Conservation (phyloP, 2,797 vertebrate genomes). For the Steatocranus sp. region DNA sequence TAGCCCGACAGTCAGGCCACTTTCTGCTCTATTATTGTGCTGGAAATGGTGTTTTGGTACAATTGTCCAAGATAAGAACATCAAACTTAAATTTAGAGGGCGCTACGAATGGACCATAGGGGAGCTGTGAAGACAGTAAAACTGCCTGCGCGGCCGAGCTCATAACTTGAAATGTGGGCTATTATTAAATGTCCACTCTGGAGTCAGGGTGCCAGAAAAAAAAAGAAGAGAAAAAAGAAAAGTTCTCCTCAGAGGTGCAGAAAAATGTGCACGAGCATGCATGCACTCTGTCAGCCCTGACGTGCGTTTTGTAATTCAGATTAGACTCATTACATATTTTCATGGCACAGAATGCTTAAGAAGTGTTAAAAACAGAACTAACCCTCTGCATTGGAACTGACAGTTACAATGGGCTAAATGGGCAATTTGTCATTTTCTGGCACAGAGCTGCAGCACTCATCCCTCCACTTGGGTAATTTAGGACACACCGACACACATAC, state of each 20-base stretch:
- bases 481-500: neutral
- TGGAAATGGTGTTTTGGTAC: constrained; percentile 44
- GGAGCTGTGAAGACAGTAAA: constrained; percentile 35
- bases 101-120: constrained; percentile 14
- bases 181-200: constrained; percentile 39
- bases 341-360: constrained; percentile 17
- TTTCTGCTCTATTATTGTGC: constrained; percentile 27
- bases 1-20: neutral
- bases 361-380: constrained; percentile 31
- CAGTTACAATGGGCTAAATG: constrained; percentile 62
- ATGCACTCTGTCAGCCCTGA: neutral
- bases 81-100: constrained; percentile 45
- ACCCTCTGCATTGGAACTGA: constrained; percentile 51
- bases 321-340: constrained; percentile 22
- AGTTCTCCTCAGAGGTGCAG: neutral
- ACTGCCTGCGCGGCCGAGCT: constrained; percentile 26
- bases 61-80: constrained; percentile 36
- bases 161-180: constrained; percentile 25
- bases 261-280: neutral
- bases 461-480: constrained; percentile 50
- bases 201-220: neutral
- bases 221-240: neutral
- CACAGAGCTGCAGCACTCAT: constrained; percentile 48
- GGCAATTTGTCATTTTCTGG: constrained; percentile 64
- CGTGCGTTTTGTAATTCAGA: constrained; percentile 26